These are phyloP conservation scores for Alethe castanea DNA, from an alignment of 2,113 vertebrate species.

Conservation along the genomic window DNA sequence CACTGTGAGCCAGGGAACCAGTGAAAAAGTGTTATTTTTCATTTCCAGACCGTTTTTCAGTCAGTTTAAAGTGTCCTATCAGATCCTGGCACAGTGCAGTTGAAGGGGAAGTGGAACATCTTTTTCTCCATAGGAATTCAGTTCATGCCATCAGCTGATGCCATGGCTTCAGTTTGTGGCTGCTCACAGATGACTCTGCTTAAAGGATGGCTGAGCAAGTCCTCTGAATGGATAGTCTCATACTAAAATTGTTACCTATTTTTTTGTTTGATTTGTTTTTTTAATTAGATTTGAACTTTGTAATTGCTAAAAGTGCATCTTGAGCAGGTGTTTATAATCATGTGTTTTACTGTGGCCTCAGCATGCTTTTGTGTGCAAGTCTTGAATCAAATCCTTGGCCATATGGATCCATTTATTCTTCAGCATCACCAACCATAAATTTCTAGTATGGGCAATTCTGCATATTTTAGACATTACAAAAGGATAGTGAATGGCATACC, in stretches of 20 bases:
- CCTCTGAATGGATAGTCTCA: background rate
- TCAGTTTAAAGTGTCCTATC: background rate
- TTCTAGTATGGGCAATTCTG: background rate
- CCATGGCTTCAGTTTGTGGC: background rate
- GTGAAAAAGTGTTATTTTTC: background rate
- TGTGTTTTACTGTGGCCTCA: background rate
- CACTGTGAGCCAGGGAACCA: background rate
- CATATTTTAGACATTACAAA: background rate
- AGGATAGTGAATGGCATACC: background rate
- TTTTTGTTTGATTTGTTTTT: no score
- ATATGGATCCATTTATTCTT: background rate
- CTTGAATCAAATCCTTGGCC: background rate
- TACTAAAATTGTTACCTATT: background rate
- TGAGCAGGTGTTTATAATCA: background rate
- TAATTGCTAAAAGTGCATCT: background rate
- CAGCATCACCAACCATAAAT: background rate
- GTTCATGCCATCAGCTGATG: accelerated
- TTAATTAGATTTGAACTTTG: background rate
- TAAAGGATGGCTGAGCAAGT: background rate
- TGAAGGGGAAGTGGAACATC: background rate
- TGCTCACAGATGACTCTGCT: background rate
- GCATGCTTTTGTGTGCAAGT: background rate
- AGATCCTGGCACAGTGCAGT: background rate
- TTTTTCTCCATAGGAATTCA: background rate
- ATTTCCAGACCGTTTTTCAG: background rate